These are phyloP conservation scores for Cantharis lateralis DNA, from an alignment of 2,888 invertebrate genomes.

Conservation along the genomic window DNA sequence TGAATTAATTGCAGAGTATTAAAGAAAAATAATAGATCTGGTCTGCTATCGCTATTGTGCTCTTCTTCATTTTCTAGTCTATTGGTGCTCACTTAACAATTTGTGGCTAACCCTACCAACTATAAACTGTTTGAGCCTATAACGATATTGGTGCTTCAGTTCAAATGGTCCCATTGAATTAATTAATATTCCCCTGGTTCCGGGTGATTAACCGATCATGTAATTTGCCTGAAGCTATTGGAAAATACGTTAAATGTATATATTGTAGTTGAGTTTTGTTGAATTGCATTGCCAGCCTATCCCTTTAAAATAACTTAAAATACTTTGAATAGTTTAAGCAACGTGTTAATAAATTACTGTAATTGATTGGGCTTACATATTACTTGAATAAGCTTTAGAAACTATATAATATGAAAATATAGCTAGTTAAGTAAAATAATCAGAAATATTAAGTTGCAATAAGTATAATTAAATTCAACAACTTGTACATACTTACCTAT, in stretches of 20 bases:
- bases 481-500: no score
- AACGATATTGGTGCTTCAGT: constrained; percentile 36
- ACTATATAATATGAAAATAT: background rate
- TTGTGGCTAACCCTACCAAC: constrained; percentile 41
- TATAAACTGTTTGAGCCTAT: constrained; percentile 39
- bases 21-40: constrained; percentile 28
- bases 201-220: constrained; percentile 26
- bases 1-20: constrained; percentile 15
- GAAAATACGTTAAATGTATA: constrained; percentile 8
- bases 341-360: background rate
- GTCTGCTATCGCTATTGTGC: constrained; percentile 38
- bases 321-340: constrained; percentile 1
- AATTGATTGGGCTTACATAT: background rate
- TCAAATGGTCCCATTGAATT: constrained; percentile 34
- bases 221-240: constrained; percentile 23
- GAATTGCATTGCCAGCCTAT: background rate
- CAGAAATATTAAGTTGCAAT: background rate
- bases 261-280: constrained; percentile 3
- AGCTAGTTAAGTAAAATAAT: background rate
- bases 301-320: background rate
- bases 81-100: constrained; percentile 45
- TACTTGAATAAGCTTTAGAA: background rate
- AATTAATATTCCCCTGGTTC: constrained; percentile 27
- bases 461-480: background rate
- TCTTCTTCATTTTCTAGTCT: constrained; percentile 43